Evolutionary conservation across 2,113 vertebrate species (phyloP).

Genomic region (Odontophorus gujanensis): DNA sequence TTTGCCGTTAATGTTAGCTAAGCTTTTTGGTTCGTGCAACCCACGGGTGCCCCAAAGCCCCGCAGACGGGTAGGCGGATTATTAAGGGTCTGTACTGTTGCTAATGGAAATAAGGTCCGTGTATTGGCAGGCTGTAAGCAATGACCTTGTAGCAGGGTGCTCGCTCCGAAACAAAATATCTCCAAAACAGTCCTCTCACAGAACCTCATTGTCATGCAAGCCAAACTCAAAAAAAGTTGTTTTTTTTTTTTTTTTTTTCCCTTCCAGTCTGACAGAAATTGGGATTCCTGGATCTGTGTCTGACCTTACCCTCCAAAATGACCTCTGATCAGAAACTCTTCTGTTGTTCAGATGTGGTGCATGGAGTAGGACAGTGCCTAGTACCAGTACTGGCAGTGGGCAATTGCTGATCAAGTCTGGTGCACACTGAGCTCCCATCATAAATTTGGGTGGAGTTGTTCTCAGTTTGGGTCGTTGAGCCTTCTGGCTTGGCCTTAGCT

Average conservation of each 20-base stretch:
- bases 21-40: neutral
- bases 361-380: neutral
- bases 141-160: conserved; percentile 33
- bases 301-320: conserved; percentile 18
- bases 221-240: neutral
- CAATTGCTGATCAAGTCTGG: neutral
- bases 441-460: neutral
- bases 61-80: neutral
- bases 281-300: neutral
- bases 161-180: conserved; percentile 48
- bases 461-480: neutral
- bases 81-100: neutral
- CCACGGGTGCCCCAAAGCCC: neutral
- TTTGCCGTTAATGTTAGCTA: neutral
- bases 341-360: conserved; percentile 15
- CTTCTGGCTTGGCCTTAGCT: neutral
- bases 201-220: conserved; percentile 30
- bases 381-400: neutral
- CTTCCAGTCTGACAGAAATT: neutral
- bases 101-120: conserved; percentile 41
- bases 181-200: conserved; percentile 21
- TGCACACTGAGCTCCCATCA: neutral
- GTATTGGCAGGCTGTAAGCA: conserved; percentile 14
- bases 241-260: no score
- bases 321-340: conserved; percentile 12